Evolutionary conservation across 1,140 invertebrate genomes (phyloP), one percentile per base, ranked within the genome.

Genomic region (Drosophila grimshawi): DNA sequence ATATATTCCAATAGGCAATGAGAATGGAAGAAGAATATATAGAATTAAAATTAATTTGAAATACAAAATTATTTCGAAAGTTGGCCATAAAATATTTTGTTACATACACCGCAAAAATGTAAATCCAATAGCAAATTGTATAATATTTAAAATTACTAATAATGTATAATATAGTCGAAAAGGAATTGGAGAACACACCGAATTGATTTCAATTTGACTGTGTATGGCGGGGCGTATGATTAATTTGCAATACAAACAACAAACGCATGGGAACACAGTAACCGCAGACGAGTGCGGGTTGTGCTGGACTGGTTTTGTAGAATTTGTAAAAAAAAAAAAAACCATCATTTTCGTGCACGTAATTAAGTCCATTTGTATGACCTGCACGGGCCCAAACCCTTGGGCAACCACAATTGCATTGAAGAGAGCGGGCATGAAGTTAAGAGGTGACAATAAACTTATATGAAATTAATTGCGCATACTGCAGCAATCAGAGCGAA

Each of bases 391-490:
- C 2, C 41, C 2, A 19, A 3, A 41, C 33, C 61, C 57, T 39
- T 39, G 5, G 62, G 32, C 48, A 59, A 37, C 67, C 81, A 51
- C 81, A 80, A 80, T 85, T 78, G 73, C 81, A 81, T 85, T 73
- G 66, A 66, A 27, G 59, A 37, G 81, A 60, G 43, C 8, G 49
- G n/a, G 43, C 39, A 65, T 46, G 68, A 67, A 66, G 83, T 76
- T 70, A 73, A 89, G 73, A 88, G 83, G 83, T 80, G 83, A 88
- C 83, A 88, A 88, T 88, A 88, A 88, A 88, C 83, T 88, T 88
- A 89, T 88, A 88, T 89, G 80, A 88, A 88, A 88, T 88, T 88
- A 88, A 88, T 88, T 88, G 85, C 85, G 80, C 83, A 83, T 89
- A 78, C 80, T 83, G 83, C 65, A 74, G 68, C 52, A 69, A 80